These are phyloP conservation scores for cat (Felis catus) DNA, from an alignment of 2,113 vertebrate genomes.

Conservation along the genomic window F.catus_Fca126_mat1.0 CM031415.1:94803501-94804000, in stretches of 20 bases:
- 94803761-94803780: not conserved
- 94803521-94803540: too few relatives aligned
- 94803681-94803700: not conserved
- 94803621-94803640: not conserved
- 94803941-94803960: not conserved
- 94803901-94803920: not conserved
- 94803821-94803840: not conserved
- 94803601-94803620: not conserved
- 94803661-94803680: not conserved
- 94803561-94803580: not conserved
- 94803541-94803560: too few relatives aligned
- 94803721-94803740: not conserved
- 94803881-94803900: not conserved
- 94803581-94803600: conserved; percentile 49
- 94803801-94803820: not conserved
- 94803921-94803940: not conserved
- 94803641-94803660: not conserved
- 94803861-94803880: not conserved
- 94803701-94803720: not conserved
- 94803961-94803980: not conserved
- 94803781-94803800: not conserved
- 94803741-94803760: not conserved
- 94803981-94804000: not conserved
- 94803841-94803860: not conserved
- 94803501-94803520: too few relatives aligned